Conservation (phyloP, 2,888 invertebrate species). For the Papilio gigon region DNA sequence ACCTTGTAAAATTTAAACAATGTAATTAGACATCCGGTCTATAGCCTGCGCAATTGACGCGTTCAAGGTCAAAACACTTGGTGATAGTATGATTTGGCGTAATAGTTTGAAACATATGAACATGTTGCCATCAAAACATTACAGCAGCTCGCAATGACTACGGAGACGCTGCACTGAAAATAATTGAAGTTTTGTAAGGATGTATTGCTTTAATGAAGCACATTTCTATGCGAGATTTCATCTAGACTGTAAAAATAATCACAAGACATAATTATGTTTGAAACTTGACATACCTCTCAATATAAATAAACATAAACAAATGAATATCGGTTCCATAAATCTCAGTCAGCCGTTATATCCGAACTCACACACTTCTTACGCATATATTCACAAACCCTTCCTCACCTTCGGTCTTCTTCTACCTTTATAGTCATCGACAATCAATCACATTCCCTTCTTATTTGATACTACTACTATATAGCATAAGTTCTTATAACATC, state of each 20-base stretch:
- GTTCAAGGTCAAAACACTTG: slow-evolving; percentile 17
- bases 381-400: too few species aligned
- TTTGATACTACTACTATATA: too few species aligned
- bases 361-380: too few species aligned
- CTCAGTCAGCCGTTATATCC: too few species aligned
- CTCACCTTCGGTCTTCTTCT: too few species aligned
- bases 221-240: not conserved
- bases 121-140: not conserved
- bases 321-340: too few species aligned
- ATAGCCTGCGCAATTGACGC: slow-evolving; percentile 17
- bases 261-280: not conserved
- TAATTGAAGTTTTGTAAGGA: not conserved
- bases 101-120: not conserved
- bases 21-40: slow-evolving; percentile 29
- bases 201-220: not conserved
- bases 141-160: not conserved
- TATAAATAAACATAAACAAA: not conserved
- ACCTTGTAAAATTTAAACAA: slow-evolving; percentile 38
- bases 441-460: too few species aligned
- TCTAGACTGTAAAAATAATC: too few species aligned
- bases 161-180: not conserved
- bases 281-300: not conserved
- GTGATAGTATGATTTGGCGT: slow-evolving; percentile 1
- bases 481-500: too few species aligned
- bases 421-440: too few species aligned